phyloP scores from a whole-genome alignment of 2,113 vertebrate genomes.

The Silurus glanis region DNA sequence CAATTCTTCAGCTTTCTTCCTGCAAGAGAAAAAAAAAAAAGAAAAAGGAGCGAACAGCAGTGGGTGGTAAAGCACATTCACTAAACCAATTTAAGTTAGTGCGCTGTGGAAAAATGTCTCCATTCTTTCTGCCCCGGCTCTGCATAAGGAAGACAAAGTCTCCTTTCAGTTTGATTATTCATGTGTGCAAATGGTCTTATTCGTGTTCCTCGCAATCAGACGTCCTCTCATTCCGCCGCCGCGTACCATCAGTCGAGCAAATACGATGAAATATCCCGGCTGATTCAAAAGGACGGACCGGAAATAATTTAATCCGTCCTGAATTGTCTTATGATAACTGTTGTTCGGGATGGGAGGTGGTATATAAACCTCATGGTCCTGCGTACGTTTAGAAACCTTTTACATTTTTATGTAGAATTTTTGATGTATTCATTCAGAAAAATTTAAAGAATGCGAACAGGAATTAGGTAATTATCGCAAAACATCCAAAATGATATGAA shows the following conservation, averaged over 20 bases:
- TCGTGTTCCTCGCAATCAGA: constrained; percentile 48
- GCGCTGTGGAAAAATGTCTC: constrained; percentile 39
- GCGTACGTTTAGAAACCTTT: no score
- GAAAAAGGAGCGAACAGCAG: constrained; percentile 16
- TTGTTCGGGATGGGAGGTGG: background rate
- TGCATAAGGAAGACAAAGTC: constrained; percentile 35
- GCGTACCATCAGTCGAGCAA: constrained; percentile 39
- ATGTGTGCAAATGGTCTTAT: constrained; percentile 53
- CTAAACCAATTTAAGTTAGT: constrained; percentile 49
- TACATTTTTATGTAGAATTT: background rate
- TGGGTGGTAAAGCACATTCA: constrained; percentile 46
- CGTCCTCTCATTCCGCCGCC: constrained; percentile 42
- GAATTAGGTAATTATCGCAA: background rate
- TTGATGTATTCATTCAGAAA: background rate
- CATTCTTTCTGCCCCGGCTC: constrained; percentile 33
- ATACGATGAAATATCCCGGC: constrained; percentile 31
- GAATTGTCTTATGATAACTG: constrained; percentile 34
- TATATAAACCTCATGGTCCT: no score
- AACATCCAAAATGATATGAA: background rate
- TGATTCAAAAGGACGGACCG: constrained; percentile 45
- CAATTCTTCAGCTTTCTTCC: background rate
- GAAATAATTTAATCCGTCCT: constrained; percentile 43
- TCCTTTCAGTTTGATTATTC: constrained; percentile 52
- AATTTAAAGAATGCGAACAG: background rate
- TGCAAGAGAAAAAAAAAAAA: background rate